Percentiles rank a stretch among this genome's conserved stretches.
Conservation (phyloP, 2,797 vertebrate genomes). For the Choloepus didactylus region DNA sequence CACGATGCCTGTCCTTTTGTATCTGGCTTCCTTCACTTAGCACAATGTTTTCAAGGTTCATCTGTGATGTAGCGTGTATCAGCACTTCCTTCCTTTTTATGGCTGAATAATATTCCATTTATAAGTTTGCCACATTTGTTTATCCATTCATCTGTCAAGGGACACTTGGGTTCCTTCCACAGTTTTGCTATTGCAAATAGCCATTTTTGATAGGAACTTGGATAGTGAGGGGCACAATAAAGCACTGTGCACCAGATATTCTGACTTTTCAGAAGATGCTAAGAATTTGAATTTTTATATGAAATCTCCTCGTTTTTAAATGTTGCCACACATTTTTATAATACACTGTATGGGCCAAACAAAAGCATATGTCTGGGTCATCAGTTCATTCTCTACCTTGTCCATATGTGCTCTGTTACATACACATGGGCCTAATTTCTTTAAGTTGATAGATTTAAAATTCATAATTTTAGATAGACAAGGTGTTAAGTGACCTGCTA, state of each 20-base stretch:
- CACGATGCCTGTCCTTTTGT: too few species aligned
- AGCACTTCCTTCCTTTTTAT: too few species aligned
- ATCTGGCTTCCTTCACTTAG: too few species aligned
- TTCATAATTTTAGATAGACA: conserved; percentile 47
- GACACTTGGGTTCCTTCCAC: too few species aligned
- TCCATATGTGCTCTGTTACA: not conserved
- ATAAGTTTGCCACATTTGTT: too few species aligned
- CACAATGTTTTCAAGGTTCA: too few species aligned
- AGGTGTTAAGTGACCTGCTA: conserved; percentile 60
- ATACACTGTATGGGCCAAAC: not conserved
- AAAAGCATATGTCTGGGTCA: not conserved
- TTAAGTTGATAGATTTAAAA: conserved; percentile 35
- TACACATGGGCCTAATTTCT: conserved; percentile 23
- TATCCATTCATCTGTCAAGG: too few species aligned
- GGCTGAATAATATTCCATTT: too few species aligned
- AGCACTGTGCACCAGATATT: not conserved
- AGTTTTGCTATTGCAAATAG: not conserved
- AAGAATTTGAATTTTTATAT: conserved; percentile 4
- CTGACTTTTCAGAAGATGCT: not conserved
- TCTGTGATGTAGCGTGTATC: too few species aligned
- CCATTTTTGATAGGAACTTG: conserved; percentile 6
- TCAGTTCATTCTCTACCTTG: not conserved
- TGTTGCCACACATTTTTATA: not conserved
- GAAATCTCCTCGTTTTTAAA: not conserved
- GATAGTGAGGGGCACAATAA: not conserved